phyloP scores from a whole-genome alignment of 2,888 invertebrate species.

The Xestia rhomboidea region DNA sequence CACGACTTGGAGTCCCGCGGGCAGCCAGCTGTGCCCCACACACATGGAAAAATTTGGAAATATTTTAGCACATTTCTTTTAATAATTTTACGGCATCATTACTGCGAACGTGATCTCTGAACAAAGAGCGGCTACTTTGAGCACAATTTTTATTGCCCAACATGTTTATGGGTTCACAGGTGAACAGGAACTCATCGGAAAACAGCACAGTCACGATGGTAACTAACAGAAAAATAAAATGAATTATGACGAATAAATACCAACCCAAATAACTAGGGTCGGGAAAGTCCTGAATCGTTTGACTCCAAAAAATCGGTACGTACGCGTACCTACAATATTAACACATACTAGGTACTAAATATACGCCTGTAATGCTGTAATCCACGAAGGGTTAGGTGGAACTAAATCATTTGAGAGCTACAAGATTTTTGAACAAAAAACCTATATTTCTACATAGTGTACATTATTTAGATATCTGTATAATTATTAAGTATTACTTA shows the following conservation, averaged over 20 bases:
- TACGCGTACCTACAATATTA: too few species aligned
- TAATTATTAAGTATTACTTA: slow-evolving; percentile 36
- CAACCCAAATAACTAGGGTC: neutral
- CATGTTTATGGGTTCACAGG: slow-evolving; percentile 34
- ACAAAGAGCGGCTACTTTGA: slow-evolving; percentile 75
- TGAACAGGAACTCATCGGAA: slow-evolving; percentile 26
- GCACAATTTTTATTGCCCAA: slow-evolving; percentile 58
- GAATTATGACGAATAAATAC: neutral
- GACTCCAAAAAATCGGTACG: neutral
- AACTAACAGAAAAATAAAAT: neutral
- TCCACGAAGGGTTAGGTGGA: neutral
- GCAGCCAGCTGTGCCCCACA: slow-evolving; percentile 86
- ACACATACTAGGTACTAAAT: too few species aligned
- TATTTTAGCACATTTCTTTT: slow-evolving; percentile 74
- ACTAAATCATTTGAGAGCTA: neutral
- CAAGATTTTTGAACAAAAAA: neutral
- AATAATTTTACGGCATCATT: slow-evolving; percentile 82
- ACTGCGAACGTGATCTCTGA: slow-evolving; percentile 77
- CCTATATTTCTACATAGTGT: slow-evolving; percentile 7
- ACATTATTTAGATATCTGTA: neutral
- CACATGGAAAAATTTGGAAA: slow-evolving; percentile 77
- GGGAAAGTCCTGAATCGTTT: neutral
- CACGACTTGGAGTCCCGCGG: slow-evolving; percentile 84
- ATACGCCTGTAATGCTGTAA: too few species aligned
- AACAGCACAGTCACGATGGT: neutral